Evolutionary conservation across 2,888 invertebrate species (phyloP), one percentile per base, ranked within the genome.

Genomic region (Tenodera sinensis): DNA sequence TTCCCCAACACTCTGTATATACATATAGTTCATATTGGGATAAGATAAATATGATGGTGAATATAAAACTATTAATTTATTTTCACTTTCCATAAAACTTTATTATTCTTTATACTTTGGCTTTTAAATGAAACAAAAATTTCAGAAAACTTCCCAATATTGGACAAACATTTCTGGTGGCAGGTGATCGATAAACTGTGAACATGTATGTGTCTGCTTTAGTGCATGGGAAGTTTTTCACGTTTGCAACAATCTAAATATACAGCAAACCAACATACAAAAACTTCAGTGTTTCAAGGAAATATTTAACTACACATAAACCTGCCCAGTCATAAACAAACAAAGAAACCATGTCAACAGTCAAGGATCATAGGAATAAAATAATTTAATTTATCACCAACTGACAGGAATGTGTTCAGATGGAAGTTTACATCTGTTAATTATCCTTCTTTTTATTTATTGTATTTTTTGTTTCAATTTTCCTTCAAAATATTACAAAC

Each of bases 71-170:
- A 34, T 34, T 7, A 42, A 42, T 28, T 83, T 15, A 0, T 83
- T 28, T 28, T 83, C 28, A 71, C 28, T 71, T 71, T 87, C 81
- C 87, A 15, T 87, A 87, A 87, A 87, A 87, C 87, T 87, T 87
- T 87, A 87, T 87, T 87, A 87, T 87, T 87, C 82, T 87, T 71
- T 87, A 87, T 87, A 87, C 87, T 87, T 87, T 87, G 87, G 87
- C 83, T 87, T 87, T 87, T 87, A 81, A 87, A 83, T 87, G 30
- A 87, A 87, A 87, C 83, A 87, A 87, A 87, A 87, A 83, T 82
- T 82, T 28, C 25, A 83, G 87, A 71, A 71, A 71, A 71, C 54
- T 71, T 71, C 54, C 54, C 54, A 71, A 20, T 71, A 20, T 71
- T 71, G 54, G 54, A 71, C 54, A 71, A 71, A 71, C 54, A 71